Evolutionary conservation across 35 echinoderm and acorn worm genomes (phyloP).

Genomic region (Chiridota heheva): DNA sequence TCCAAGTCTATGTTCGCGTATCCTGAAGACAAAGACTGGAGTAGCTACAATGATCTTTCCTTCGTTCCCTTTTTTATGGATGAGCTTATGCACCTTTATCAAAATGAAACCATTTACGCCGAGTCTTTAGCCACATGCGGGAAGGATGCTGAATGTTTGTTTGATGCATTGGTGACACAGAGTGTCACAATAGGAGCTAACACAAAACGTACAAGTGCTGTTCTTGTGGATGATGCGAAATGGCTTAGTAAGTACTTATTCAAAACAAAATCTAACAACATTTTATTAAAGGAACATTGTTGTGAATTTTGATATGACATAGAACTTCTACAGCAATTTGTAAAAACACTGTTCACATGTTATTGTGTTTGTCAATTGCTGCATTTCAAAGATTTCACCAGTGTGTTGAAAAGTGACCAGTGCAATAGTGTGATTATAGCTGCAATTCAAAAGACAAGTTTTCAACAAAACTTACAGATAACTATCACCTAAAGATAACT

Average conservation of each 20-base stretch:
- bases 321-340: background rate
- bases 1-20: slow-evolving; percentile 65
- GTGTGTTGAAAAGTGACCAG: too few relatives aligned
- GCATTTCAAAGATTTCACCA: too few relatives aligned
- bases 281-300: background rate
- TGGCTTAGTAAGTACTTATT: slow-evolving; percentile 19
- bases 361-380: background rate
- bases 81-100: slow-evolving; percentile 24
- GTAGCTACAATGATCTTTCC: slow-evolving; percentile 47
- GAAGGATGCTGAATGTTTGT: slow-evolving; percentile 61
- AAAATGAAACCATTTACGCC: slow-evolving; percentile 21
- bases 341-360: background rate
- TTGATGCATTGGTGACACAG: slow-evolving; percentile 70
- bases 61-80: slow-evolving; percentile 75
- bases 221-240: slow-evolving; percentile 1
- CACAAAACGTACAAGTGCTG: slow-evolving; percentile 46
- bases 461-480: too few relatives aligned
- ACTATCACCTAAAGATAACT: too few relatives aligned
- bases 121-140: slow-evolving; percentile 39
- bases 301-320: background rate
- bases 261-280: background rate
- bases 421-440: too few relatives aligned
- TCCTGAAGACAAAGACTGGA: slow-evolving; percentile 37
- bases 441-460: too few relatives aligned
- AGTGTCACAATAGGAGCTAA: slow-evolving; percentile 37